These are phyloP conservation scores for Muscicapa adusta DNA, from an alignment of 2,113 vertebrate species.

Conservation along the genomic window DNA sequence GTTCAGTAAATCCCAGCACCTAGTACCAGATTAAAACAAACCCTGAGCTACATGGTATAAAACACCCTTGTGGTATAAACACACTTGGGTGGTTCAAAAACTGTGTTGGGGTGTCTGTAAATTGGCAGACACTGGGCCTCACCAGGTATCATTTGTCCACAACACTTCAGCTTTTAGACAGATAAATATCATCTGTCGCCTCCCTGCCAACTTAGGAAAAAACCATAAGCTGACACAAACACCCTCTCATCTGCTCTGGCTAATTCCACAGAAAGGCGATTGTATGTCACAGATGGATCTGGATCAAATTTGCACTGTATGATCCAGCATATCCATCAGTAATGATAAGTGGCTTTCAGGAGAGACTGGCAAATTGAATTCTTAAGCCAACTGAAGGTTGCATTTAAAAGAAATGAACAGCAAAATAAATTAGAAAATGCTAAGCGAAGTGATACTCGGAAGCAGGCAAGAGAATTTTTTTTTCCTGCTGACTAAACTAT, in stretches of 20 bases:
- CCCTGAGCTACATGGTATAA: neutral
- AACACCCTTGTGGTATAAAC: neutral
- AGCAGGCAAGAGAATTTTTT: neutral
- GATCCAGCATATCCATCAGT: neutral
- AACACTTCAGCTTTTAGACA: neutral
- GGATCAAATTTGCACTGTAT: neutral
- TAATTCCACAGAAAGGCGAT: neutral
- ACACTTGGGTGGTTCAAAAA: neutral
- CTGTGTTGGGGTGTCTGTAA: neutral
- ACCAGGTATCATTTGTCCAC: neutral
- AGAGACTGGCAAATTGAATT: neutral
- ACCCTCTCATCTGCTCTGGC: neutral
- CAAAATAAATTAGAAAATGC: neutral
- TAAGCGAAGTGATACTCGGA: neutral
- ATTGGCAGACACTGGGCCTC: neutral
- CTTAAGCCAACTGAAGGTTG: neutral
- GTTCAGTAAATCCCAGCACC: neutral
- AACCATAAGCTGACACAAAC: neutral
- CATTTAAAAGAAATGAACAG: neutral
- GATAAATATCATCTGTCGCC: neutral
- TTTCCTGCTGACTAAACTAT: neutral
- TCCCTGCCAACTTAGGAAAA: neutral
- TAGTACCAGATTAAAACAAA: neutral
- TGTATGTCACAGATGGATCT: neutral
- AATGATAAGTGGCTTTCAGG: accelerated